A percentile compares a stretch with the other conserved stretches of the same genome.
phyloP scores from a whole-genome alignment of 2,888 invertebrate genomes.

The Anoncus sp. region DNA sequence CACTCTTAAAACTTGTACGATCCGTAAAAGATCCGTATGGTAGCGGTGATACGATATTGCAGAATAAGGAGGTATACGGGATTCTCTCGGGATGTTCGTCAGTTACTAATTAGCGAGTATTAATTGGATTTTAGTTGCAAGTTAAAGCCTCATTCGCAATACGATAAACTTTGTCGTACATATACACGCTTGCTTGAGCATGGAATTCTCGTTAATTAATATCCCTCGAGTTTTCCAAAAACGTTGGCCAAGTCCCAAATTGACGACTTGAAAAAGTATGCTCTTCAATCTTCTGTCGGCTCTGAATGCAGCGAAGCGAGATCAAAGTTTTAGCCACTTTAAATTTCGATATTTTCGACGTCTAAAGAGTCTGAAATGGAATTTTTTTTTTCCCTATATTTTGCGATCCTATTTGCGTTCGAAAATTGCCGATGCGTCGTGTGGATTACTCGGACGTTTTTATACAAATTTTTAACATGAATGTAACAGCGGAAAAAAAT shows the following conservation, averaged over 20 bases:
- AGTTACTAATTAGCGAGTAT: slow-evolving; percentile 71
- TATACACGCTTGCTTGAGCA: background rate
- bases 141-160: slow-evolving; percentile 59
- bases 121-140: slow-evolving; percentile 72
- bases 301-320: too few relatives aligned
- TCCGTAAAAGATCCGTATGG: background rate
- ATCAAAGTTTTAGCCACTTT: too few relatives aligned
- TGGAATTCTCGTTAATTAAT: background rate
- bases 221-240: slow-evolving; percentile 10
- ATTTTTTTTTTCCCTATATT: too few relatives aligned
- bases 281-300: too few relatives aligned
- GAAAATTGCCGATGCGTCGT: background rate
- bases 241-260: too few relatives aligned
- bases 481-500: background rate
- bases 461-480: background rate
- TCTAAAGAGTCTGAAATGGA: too few relatives aligned
- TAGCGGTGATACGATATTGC: background rate
- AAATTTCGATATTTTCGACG: too few relatives aligned
- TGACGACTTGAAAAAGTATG: too few relatives aligned
- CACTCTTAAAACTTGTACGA: background rate
- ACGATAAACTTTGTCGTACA: slow-evolving; percentile 18
- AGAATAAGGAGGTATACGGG: too few relatives aligned
- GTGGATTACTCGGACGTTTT: background rate
- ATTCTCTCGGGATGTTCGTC: slow-evolving; percentile 41
- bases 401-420: background rate